Conservation (phyloP, 1,140 invertebrate species). For the Drosophila azteca region DNA sequence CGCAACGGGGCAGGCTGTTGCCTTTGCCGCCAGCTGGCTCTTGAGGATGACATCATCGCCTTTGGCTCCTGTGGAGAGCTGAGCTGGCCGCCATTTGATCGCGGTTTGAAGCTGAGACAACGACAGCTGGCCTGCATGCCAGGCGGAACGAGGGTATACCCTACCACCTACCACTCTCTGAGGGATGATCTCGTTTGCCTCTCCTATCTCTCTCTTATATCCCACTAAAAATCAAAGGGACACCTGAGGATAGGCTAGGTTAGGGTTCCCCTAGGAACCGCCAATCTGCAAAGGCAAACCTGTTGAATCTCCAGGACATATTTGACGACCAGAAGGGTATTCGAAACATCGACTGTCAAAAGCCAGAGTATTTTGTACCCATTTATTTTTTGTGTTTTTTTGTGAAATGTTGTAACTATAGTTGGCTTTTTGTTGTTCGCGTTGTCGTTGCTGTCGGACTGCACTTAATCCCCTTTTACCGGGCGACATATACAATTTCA, state of each 20-base stretch:
- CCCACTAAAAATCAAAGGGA: too few species aligned
- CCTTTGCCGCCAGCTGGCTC: conserved; percentile 17
- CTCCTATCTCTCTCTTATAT: too few species aligned
- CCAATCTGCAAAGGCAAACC: too few species aligned
- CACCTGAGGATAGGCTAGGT: too few species aligned
- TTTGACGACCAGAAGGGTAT: conserved; percentile 14
- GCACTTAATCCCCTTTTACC: conserved; percentile 67
- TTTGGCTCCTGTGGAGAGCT: conserved; percentile 28
- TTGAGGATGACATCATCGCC: conserved; percentile 41
- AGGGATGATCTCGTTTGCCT: too few species aligned
- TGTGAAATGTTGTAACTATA: conserved; percentile 64
- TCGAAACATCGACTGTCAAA: conserved; percentile 19
- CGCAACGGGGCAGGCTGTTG: conserved; percentile 1
- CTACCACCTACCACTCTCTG: conserved; percentile 1
- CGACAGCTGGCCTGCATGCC: conserved; percentile 35
- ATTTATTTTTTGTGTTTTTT: conserved; percentile 41
- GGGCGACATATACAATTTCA: conserved; percentile 75
- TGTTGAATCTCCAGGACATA: too few species aligned
- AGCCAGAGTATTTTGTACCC: conserved; percentile 4
- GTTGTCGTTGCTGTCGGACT: conserved; percentile 55
- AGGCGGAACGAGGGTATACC: conserved; percentile 9
- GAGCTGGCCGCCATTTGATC: conserved; percentile 31
- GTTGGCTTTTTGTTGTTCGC: conserved; percentile 33
- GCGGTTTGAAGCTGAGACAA: conserved; percentile 29
- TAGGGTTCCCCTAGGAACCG: too few species aligned